Evolutionary conservation across 1,140 invertebrate species (phyloP), one percentile per base, ranked within the genome.

Genomic region (Drosophila busckii): DNA sequence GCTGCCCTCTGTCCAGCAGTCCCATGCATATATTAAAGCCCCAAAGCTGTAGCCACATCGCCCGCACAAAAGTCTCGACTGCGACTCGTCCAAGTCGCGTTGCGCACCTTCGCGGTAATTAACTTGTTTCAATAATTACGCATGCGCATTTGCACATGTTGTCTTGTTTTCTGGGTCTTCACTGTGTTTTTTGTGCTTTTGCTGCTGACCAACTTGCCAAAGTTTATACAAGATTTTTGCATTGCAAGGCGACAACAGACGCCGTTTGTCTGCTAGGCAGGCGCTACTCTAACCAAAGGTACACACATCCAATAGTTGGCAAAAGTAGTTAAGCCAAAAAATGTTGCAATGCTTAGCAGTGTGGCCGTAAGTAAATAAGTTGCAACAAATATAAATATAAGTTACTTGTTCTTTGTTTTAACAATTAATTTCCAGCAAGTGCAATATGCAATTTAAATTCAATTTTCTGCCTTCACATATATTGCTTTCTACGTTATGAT

Each of bases 111-210:
- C 63, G 19, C 76, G 83, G 75, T 82, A 82, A 82, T 82, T 82
- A 82, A 82, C 75, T 82, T 82, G 75, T 82, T 82, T 70, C 75
- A 82, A 82, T 82, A 82, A 82, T 82, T 82, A 82, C 75, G 76
- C 75, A 82, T 83, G 65, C 75, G 53, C 70, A 82, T 82, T 75
- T 82, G 75, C 75, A 82, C 75, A 82, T 82, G 75, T 82, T 78
- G 56, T n/a, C 56, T 29, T 26, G 40, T 45, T 55, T 48, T 9
- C 49, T 29, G 41, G 13, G 23, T 32, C 17, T 31, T 54, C 16
- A 17, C 31, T 26, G 34, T 7, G 29, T 15, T 20, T 9, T 37
- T 17, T 19, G 2, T 8, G 22, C 10, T 3, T 16, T n/a, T 28
- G 46, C 12, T 19, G 25, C 12, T 35, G 19, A 7, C 22, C 17